Base-by-base conservation (phyloP, 2,113 vertebrate species). In the Ariopsis seemanni region DNA sequence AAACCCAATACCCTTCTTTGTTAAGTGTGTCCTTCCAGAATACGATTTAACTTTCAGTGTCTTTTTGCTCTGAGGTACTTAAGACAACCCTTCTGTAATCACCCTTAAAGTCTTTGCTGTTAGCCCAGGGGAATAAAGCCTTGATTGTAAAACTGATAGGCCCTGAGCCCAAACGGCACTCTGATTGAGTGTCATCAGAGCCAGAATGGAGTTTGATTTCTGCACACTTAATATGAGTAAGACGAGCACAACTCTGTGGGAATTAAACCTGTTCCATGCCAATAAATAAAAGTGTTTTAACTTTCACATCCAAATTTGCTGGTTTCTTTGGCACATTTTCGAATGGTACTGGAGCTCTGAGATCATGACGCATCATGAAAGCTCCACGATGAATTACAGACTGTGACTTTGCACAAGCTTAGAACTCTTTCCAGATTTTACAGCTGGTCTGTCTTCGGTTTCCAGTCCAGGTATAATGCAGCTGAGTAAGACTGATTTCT, bases 61-160 rank as follows among this genome's bases (percentile, higher is more conserved):
- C 83, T 86, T 86, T 80, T 88, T 84, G 81, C 86, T 88, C 55
- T 83, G 86, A 77, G 86, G 83, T 88, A 86, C 81, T 86, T 86
- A 88, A 90, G 86, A 90, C 89, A 88, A 88, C 88, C 89, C 89
- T 81, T 88, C 89, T 83, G 71, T 90, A 88, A 88, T 90, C 86
- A 90, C 84, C 72, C 84, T 85, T 79, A 83, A 86, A 85, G 86
- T 72, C 83, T 71, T 77, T 78, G 83, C 86, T 48, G 84, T 86
- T 86, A 75, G 78, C 77, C 78, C 71, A 69, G 88, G 71, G 89
- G 82, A 86, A 91, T 91, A 93, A 93, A 90, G 89, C 85, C 69
- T 80, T 69, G 78, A 90, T 83, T 93, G 92, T 93, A 89, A 90
- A 85, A 75, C 83, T 18, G 91, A 93, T 91, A 92, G 91, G 89